phyloP scores from a whole-genome alignment of 1,140 invertebrate species.

The Brachionus calyciflorus region DNA sequence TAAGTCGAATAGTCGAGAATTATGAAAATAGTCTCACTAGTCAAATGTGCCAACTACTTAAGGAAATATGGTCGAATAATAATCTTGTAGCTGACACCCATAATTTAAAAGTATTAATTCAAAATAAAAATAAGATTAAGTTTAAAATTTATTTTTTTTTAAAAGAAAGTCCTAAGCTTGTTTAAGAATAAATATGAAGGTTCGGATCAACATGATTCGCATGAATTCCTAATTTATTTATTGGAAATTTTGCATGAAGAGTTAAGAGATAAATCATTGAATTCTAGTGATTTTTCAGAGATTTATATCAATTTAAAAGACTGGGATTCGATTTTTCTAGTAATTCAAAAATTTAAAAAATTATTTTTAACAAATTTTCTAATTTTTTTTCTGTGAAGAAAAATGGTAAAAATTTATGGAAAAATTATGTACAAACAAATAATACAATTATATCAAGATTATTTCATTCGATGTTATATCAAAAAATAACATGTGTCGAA shows the following conservation, averaged over 20 bases:
- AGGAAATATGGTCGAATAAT: background rate
- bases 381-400: no score
- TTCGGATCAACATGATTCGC: slow-evolving; percentile 1
- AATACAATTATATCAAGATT: background rate
- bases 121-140: background rate
- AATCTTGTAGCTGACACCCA: background rate
- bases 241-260: slow-evolving; percentile 12
- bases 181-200: background rate
- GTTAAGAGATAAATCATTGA: background rate
- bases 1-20: background rate
- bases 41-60: background rate
- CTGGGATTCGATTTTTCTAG: background rate
- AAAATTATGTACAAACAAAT: background rate
- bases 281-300: background rate
- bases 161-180: background rate
- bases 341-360: background rate
- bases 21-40: background rate
- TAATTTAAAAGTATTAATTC: background rate
- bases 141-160: background rate
- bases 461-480: background rate
- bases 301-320: background rate
- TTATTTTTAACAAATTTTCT: background rate
- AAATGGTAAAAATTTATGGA: background rate
- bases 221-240: background rate
- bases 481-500: background rate